Evolutionary conservation across 2,797 vertebrate species (phyloP), one percentile per base, ranked within the genome.

Genomic region (Chelon labrosus): DNA sequence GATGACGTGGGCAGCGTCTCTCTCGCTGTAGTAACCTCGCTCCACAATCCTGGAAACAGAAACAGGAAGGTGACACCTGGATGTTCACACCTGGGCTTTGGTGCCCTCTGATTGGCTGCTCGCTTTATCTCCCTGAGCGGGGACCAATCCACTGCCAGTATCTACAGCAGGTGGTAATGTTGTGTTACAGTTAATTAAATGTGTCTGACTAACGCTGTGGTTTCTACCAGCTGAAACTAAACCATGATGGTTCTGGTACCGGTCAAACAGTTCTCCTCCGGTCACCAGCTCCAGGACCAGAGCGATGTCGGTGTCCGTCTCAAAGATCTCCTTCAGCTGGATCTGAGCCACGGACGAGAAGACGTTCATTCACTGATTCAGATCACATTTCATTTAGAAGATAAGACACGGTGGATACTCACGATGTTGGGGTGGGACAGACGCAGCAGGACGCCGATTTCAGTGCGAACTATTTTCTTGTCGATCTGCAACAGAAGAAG

Each of bases 341-440:
- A 97, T 97, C 96, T 97, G 88, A 38, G 10, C 3, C 56, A 38
- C 2, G 31, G 22, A 19, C 13, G 38, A 0, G 7, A 38, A 20
- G 13, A 49, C 4, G n/a, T 10, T n/a, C n/a, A n/a, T n/a, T n/a
- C n/a, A n/a, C n/a, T n/a, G n/a, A n/a, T n/a, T n/a, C n/a, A n/a
- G n/a, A n/a, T n/a, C n/a, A n/a, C n/a, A n/a, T n/a, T n/a, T n/a
- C n/a, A n/a, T n/a, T n/a, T n/a, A n/a, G n/a, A n/a, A n/a, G n/a
- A n/a, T n/a, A n/a, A n/a, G 5, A 16, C 4, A 12, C 13, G 7
- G 0, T 7, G n/a, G 12, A 65, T 41, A 88, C 96, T 97, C 85
- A 97, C 96, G 0, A 97, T 97, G 74, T 97, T 96, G 8, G 96
- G 96, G 75, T 97, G 97, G 0, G 96, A 97, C 4, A 97, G 95